Base-by-base conservation (phyloP, 2,113 vertebrate species). In the Stegostoma tigrinum region DNA sequence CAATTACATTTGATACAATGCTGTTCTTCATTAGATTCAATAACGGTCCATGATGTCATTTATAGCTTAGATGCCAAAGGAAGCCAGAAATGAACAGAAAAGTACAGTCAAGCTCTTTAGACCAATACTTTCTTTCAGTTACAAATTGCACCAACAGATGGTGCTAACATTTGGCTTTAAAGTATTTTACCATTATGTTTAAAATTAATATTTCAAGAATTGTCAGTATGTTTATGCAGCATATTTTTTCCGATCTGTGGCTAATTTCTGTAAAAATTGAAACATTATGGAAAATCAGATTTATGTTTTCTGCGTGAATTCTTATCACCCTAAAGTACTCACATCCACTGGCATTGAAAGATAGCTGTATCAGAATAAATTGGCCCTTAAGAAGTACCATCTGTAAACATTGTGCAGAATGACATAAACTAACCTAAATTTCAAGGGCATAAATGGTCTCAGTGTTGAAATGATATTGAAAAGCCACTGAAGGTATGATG, bases 111-210 rank as follows among this genome's bases (percentile, higher is more conserved):
- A 75, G 19, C 68, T 72, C 27, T 72, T 72, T 70, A 3, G 93
- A 95, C 38, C 42, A 70, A 27, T 45, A 72, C 52, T 15, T 52
- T 95, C 52, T 95, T 70, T 42, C 24, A 48, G 27, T 75, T 52
- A 3, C 68, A 95, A 52, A 45, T 95, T 48, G 1, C 48, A 15
- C 94, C 94, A 95, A 45, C 94, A 95, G 94, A 95, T 68, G 94
- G 94, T 24, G 55, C 10, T 90, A 61, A 90, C 55, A 90, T 61
- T 48, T 72, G 68, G 42, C 52, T 5, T 30, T 30, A 17, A 24
- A 45, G 10, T 72, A 72, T 75, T 70, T 27, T 72, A 2, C 14
- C 42, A 72, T 68, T 34, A 94, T 6, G 55, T 48, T 3, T 34
- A n/a, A 61, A 91, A 61, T 91, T 64, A 19, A 83, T 61, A 61